Evolutionary conservation across 2,797 vertebrate genomes (phyloP).

Genomic region (Sebastes kiyomatsui): DNA sequence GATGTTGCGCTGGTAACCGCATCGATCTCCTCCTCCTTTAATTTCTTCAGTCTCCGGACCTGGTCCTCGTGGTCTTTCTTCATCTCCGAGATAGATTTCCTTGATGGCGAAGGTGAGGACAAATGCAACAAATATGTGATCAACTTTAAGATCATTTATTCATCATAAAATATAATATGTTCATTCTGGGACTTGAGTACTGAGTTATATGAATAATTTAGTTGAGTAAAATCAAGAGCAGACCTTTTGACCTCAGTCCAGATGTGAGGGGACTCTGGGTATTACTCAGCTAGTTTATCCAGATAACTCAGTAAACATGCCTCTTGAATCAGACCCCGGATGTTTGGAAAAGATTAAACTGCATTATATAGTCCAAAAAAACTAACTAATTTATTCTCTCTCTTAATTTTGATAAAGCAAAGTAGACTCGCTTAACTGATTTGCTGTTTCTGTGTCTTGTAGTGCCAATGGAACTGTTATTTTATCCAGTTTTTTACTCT

Average conservation of each 20-base stretch:
- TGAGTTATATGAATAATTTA: background rate
- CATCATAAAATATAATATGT: background rate
- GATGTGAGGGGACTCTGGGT: background rate
- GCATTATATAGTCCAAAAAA: background rate
- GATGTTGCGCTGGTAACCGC: slow-evolving; percentile 92
- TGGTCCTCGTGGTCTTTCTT: slow-evolving; percentile 91
- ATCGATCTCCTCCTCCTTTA: slow-evolving; percentile 92
- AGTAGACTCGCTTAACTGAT: background rate
- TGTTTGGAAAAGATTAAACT: background rate
- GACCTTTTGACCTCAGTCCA: background rate
- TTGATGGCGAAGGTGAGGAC: slow-evolving; percentile 38
- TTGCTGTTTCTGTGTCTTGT: background rate
- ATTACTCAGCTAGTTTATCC: background rate
- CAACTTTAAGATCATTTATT: background rate
- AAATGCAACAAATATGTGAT: background rate
- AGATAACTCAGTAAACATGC: background rate
- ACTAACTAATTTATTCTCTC: too few species aligned
- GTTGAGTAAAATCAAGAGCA: too few species aligned
- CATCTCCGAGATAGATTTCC: slow-evolving; percentile 90
- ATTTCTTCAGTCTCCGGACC: slow-evolving; percentile 84
- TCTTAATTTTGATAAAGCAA: background rate
- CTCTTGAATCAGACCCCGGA: background rate
- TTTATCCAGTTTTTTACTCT: background rate
- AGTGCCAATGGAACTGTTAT: background rate
- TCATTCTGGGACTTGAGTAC: background rate